These are phyloP conservation scores for Ophion slaviceki DNA, from an alignment of 2,888 invertebrate genomes.

Conservation along the genomic window DNA sequence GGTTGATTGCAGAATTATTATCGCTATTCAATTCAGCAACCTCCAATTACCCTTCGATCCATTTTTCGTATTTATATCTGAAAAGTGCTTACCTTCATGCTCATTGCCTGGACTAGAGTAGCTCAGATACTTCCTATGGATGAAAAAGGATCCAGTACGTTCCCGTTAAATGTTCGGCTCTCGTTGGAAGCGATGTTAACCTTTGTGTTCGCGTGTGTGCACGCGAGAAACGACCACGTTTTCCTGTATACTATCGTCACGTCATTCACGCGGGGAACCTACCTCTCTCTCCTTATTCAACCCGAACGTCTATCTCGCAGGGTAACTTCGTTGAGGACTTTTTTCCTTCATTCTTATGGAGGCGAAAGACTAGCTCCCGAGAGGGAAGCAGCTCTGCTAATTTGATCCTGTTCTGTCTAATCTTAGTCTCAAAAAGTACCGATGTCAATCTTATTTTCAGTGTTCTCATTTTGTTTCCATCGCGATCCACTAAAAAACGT, in stretches of 20 bases:
- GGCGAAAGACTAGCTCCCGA: not conserved
- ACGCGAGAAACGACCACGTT: conserved; percentile 54
- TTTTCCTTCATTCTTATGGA: not conserved
- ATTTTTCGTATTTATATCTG: no score
- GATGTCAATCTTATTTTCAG: not conserved
- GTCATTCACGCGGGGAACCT: conserved; percentile 38
- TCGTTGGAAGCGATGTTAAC: conserved; percentile 32
- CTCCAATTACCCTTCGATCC: no score
- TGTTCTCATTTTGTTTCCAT: not conserved
- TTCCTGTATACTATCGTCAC: conserved; percentile 38
- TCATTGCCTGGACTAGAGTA: no score
- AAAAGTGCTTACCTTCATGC: no score
- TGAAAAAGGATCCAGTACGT: conserved; percentile 22
- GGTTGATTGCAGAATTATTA: no score
- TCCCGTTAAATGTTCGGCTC: conserved; percentile 44
- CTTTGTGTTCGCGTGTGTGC: conserved; percentile 44
- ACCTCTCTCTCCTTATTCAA: conserved; percentile 8
- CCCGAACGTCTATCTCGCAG: conserved; percentile 18
- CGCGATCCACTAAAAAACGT: not conserved
- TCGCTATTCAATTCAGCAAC: no score
- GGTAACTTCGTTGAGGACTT: conserved; percentile 5
- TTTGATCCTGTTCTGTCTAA: not conserved
- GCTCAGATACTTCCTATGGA: conserved; percentile 1
- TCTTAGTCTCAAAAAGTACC: not conserved
- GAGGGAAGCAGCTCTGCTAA: not conserved